phyloP scores from a whole-genome alignment of 2,113 vertebrate genomes.

The Pionites leucogaster region DNA sequence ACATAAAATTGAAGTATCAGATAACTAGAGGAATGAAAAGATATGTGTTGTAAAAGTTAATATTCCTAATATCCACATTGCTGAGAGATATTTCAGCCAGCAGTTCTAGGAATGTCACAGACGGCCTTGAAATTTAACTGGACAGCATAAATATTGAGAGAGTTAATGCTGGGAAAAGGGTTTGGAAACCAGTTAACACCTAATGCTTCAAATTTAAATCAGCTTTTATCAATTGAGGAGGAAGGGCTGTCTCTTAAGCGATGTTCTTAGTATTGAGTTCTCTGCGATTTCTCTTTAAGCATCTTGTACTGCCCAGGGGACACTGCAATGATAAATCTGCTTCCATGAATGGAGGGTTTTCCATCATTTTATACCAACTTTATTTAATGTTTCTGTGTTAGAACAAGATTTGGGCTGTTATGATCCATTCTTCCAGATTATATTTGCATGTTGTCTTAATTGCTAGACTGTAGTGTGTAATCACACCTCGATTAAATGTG shows the following conservation, averaged over 20 bases:
- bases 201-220: neutral
- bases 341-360: neutral
- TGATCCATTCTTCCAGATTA: neutral
- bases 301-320: neutral
- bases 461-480: neutral
- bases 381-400: neutral
- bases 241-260: neutral
- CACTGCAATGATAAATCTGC: neutral
- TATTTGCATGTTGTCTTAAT: neutral
- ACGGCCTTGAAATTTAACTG: neutral
- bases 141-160: neutral
- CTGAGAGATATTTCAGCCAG: neutral
- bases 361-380: neutral
- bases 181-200: neutral
- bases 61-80: neutral
- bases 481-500: neutral
- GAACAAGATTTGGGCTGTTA: neutral
- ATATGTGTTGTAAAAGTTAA: rapidly evolving
- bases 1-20: neutral
- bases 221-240: neutral
- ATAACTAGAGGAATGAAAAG: neutral
- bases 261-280: neutral
- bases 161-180: neutral
- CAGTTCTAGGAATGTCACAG: neutral
- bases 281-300: neutral